Evolutionary conservation across 2,888 invertebrate genomes (phyloP).

Genomic region (Scaptomyza reducta): DNA sequence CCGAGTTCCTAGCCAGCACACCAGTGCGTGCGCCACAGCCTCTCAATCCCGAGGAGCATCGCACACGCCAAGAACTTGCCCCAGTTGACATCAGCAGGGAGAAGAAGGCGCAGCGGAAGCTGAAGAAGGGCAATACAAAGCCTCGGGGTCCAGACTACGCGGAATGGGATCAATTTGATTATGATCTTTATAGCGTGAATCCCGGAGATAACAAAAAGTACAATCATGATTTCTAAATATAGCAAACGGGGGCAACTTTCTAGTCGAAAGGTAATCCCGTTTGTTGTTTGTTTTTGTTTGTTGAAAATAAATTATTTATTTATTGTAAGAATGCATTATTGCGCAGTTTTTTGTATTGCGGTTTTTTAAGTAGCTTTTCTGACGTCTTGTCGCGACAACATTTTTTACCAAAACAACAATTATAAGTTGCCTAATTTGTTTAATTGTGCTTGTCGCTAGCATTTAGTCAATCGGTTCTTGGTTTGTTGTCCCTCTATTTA

Average conservation of each 20-base stretch:
- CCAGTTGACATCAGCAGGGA: conserved; percentile 67
- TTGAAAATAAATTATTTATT: conserved; percentile 77
- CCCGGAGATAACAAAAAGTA: conserved; percentile 71
- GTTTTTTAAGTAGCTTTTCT: conserved; percentile 32
- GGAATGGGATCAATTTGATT: conserved; percentile 83
- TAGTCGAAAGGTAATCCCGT: conserved; percentile 9
- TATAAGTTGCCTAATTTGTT: conserved; percentile 49
- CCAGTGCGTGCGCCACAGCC: conserved; percentile 73
- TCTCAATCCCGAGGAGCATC: conserved; percentile 66
- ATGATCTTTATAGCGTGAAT: conserved; percentile 78
- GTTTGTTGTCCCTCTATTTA: conserved; percentile 16
- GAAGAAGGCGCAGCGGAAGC: conserved; percentile 57
- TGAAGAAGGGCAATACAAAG: conserved; percentile 72
- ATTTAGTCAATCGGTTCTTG: conserved; percentile 30
- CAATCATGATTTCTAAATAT: conserved; percentile 51
- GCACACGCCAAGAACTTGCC: conserved; percentile 64
- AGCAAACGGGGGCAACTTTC: conserved; percentile 12
- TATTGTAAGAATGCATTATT: conserved; percentile 57
- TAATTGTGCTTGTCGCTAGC: conserved; percentile 62
- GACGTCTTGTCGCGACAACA: not conserved
- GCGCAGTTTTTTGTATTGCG: conserved; percentile 46
- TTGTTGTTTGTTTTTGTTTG: conserved; percentile 45
- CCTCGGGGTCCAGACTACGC: conserved; percentile 65
- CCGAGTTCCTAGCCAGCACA: conserved; percentile 58
- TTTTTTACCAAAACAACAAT: conserved; percentile 16